Percentiles rank a stretch among this genome's conserved stretches.
Evolutionary conservation across 2,797 vertebrate species (phyloP).

Genomic region (Notolabrus celidotus): DNA sequence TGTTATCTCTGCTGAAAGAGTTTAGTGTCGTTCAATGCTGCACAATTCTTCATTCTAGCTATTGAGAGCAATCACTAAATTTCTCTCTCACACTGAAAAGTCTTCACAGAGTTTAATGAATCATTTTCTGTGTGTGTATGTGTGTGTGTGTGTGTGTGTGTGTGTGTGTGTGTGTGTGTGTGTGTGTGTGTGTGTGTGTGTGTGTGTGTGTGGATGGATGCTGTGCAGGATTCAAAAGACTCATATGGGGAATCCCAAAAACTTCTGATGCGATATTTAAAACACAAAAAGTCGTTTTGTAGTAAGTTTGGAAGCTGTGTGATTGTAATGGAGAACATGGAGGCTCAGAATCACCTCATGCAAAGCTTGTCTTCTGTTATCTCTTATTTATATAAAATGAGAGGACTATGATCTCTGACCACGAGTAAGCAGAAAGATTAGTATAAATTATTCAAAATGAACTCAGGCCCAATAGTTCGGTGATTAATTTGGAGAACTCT

Average conservation of each 20-base stretch:
- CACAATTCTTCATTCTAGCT: neutral
- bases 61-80: neutral
- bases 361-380: neutral
- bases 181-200: too few relatives aligned
- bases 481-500: too few relatives aligned
- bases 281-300: neutral
- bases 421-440: too few relatives aligned
- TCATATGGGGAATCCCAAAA: neutral
- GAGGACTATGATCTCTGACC: neutral
- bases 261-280: neutral
- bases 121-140: neutral
- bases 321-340: neutral
- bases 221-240: neutral
- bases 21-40: neutral
- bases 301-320: neutral
- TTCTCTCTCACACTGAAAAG: neutral
- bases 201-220: neutral
- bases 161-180: too few relatives aligned
- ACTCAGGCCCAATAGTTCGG: too few relatives aligned
- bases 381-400: neutral
- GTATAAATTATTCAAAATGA: neutral
- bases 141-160: too few relatives aligned
- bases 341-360: neutral
- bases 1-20: conserved; percentile 1
- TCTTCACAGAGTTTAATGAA: neutral